Conservation (phyloP, 2,797 vertebrate genomes). For the Falco peregrinus region DNA sequence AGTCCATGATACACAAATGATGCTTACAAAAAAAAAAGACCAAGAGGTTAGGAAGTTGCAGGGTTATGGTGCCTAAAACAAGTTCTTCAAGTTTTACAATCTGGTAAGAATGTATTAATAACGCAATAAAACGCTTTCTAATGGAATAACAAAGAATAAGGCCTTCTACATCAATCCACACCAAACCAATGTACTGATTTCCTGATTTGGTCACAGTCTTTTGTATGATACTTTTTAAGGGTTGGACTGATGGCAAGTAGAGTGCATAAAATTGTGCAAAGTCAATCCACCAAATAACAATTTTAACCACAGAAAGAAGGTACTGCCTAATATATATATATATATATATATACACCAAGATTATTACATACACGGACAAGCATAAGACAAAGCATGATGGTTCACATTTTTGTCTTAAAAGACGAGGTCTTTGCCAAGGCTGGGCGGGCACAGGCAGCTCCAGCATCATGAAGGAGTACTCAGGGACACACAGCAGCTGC, state of each 20-base stretch:
- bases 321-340: not conserved
- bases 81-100: not conserved
- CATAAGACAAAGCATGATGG: accelerated
- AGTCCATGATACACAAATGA: not conserved
- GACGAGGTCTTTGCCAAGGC: not conserved
- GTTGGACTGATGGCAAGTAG: not conserved
- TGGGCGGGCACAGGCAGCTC: not conserved
- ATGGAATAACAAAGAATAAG: not conserved
- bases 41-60: not conserved
- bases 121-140: not conserved
- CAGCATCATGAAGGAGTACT: not conserved
- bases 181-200: not conserved
- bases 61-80: not conserved
- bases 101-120: not conserved
- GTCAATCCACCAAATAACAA: not conserved
- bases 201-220: not conserved
- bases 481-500: not conserved
- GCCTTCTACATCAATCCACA: not conserved
- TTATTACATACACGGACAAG: not conserved
- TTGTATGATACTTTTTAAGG: not conserved
- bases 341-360: not conserved
- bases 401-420: not conserved
- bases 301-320: not conserved
- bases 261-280: not conserved
- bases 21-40: not conserved